Evolutionary conservation across 2,113 vertebrate species (phyloP).

Genomic region (Stigmatopora argus): DNA sequence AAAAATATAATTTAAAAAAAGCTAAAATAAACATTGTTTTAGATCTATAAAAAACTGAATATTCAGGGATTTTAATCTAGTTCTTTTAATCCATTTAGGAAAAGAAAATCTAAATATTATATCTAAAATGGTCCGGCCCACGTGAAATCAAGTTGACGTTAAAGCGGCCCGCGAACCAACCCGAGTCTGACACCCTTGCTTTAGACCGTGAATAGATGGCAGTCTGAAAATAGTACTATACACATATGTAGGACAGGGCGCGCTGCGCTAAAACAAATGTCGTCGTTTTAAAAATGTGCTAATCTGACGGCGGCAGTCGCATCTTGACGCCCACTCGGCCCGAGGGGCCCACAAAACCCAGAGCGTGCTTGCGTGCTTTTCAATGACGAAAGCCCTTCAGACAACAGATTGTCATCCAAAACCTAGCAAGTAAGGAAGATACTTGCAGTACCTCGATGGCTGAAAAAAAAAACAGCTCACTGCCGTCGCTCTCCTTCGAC

Average conservation of each 20-base stretch:
- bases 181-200: too few relatives aligned
- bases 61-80: too few relatives aligned
- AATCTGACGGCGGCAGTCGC: slow-evolving; percentile 55
- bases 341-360: slow-evolving; percentile 27
- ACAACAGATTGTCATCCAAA: slow-evolving; percentile 49
- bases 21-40: too few relatives aligned
- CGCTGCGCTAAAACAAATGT: slow-evolving; percentile 36
- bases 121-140: too few relatives aligned
- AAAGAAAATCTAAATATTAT: too few relatives aligned
- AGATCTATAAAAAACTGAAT: too few relatives aligned
- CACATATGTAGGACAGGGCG: slow-evolving; percentile 4
- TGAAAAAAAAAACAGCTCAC: neutral
- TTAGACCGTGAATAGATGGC: slow-evolving; percentile 49
- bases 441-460: neutral
- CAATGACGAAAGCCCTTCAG: slow-evolving; percentile 46
- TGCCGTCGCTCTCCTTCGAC: too few relatives aligned
- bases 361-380: slow-evolving; percentile 1
- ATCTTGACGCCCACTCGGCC: slow-evolving; percentile 53
- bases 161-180: too few relatives aligned
- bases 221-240: slow-evolving; percentile 49
- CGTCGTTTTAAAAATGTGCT: slow-evolving; percentile 44
- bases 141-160: too few relatives aligned
- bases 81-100: too few relatives aligned
- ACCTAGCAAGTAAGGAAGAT: slow-evolving; percentile 19
- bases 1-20: too few relatives aligned